A percentile compares a stretch with the other conserved stretches of the same genome.
Conservation (phyloP, 2,888 invertebrate species). For the Gymnosoma rotundatum region DNA sequence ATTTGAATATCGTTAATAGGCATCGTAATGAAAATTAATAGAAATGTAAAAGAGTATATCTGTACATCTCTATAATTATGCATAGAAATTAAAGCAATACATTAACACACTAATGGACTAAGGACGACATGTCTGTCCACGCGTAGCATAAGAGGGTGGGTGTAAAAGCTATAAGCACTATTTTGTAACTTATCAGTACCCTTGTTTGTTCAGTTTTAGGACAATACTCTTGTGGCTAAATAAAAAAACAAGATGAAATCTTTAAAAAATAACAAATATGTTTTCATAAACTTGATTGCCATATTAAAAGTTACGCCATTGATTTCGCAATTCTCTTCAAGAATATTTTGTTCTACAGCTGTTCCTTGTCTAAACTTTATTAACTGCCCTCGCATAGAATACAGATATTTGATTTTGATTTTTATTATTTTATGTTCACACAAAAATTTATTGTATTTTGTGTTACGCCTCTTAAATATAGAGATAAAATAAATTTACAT, state of each 20-base stretch:
- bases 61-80: neutral
- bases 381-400: neutral
- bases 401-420: neutral
- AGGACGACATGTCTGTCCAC: neutral
- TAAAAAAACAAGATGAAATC: no score
- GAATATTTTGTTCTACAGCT: no score
- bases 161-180: no score
- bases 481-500: conserved; percentile 48
- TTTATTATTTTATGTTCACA: conserved; percentile 1
- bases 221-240: no score
- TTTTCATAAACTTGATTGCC: no score
- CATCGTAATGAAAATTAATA: conserved; percentile 57
- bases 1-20: conserved; percentile 42
- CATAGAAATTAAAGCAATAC: neutral
- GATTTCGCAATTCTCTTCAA: no score
- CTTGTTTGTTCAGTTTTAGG: no score
- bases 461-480: conserved; percentile 48
- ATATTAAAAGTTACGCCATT: no score
- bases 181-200: no score
- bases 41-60: conserved; percentile 22
- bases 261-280: no score
- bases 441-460: conserved; percentile 16
- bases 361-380: no score
- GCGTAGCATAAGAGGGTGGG: neutral
- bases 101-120: neutral